Evolutionary conservation across 2,113 vertebrate genomes (phyloP), one percentile per base, ranked within the genome.

Genomic region (Melanotaenia duboulayi): DNA sequence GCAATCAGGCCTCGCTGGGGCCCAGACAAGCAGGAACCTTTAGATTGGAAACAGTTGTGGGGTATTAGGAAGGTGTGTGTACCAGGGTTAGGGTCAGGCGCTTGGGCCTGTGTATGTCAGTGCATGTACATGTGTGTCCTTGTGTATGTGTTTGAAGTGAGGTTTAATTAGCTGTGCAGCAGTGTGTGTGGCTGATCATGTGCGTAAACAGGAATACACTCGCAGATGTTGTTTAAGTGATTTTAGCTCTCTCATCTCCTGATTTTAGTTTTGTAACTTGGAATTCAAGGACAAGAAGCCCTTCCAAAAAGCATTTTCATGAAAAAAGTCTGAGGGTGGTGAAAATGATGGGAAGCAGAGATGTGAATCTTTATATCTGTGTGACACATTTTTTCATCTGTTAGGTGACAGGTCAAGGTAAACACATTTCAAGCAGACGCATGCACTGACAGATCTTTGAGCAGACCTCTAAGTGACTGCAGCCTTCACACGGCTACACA

Each of bases 31-130:
- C 91, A 92, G 93, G 93, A 94, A 94, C 92, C 93, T 93, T 87
- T 90, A 94, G 93, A 94, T 94, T 94, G 91, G 88, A 94, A 94
- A 91, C 93, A 94, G 89, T 93, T 93, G 93, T 92, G 91, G 77
- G 70, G 88, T 88, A 91, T 93, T 91, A 92, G 89, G 87, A 92
- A 91, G 90, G 86, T 93, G 91, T 92, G 89, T 87, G 83, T 85
- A 86, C 64, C 77, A 77, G 83, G 76, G 84, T 76, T 65, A 77
- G 85, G 87, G 89, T 90, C 83, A 87, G 75, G 77, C 61, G 65
- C 71, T 68, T 22, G 32, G 50, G 67, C 76, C 68, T 76, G 71
- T 83, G 70, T 80, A 39, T 67, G 66, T 81, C 64, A 67, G 80
- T 35, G 65, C 60, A 68, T 60, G 74, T 62, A 35, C 56, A 28